Base-by-base conservation (phyloP, 2,888 invertebrate genomes). In the Dynastes grantii region DNA sequence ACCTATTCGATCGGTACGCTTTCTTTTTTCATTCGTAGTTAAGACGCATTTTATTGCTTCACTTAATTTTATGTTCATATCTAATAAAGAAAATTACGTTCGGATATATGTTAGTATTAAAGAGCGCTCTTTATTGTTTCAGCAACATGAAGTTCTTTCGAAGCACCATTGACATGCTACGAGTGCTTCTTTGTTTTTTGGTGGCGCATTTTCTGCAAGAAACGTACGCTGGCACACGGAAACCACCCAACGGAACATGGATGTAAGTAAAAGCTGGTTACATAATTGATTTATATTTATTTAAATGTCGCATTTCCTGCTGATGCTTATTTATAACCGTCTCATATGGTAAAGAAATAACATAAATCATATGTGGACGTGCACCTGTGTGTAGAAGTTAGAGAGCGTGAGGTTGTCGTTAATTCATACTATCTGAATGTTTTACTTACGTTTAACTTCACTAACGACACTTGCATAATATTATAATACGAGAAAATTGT, bases 211-310 rank as follows among this genome's bases (percentile, higher is more conserved):
- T 68, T 55, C 51, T 80, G 51, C 70, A 63, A 16, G 55, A 73
- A 53, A 75, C 77, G 27, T 77, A 70, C 27, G 79, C 80, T 9
- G 82, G 78, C 8, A 79, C 78, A 63, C 78, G 79, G 65, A 67
- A 77, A 32, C 81, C 80, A 55, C 78, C 80, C 53, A 82, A 82
- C 71, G 82, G 82, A 55, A 82, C 81, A 61, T 82, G 82, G 82
- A 81, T 82, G 82, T 82, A 81, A 82, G 82, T 81, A 73, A 11
- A 58, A 58, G 40, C 8, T 32, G 58, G 11, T 40, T 27, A 32
- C 13, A 29, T 53, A 53, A 5, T 45, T 70, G 70, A 70, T 70
- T 70, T 70, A 70, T 53, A 29, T n/a, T 29, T 29, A 51, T 53
- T 70, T 71, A 37, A 71, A 37, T 32, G 58, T 58, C 58, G 29